Evolutionary conservation across 2,888 invertebrate species (phyloP), one percentile per base, ranked within the genome.

Genomic region (Dugesia japonica): DNA sequence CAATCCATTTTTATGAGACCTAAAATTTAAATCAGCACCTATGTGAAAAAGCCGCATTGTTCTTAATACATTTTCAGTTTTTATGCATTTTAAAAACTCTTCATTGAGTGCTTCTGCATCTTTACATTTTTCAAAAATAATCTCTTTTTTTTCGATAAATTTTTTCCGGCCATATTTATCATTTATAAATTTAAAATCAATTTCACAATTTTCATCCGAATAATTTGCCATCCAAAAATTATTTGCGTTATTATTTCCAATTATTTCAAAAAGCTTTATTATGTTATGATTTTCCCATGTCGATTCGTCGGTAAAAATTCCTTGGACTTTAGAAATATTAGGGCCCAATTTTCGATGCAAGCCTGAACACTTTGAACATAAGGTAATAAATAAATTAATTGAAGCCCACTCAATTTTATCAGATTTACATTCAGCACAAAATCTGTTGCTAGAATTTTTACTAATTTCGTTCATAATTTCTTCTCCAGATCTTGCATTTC

Each of bases 281-380:
- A 56, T 4, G 17, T 56, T 56, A n/a, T n/a, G 4, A 56, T 56
- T 23, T 56, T 56, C 56, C 56, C 56, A 56, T 1, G n/a, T n/a
- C 56, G 56, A 56, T 56, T 56, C 56, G n/a, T 56, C 56, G 56
- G 56, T 56, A n/a, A 56, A 56, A 4, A 56, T 56, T 56, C 56
- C 56, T 56, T 56, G 56, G 23, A 56, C n/a, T n/a, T 20, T 23
- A 4, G 56, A 56, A 20, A 56, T 23, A 56, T 56, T 56, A 1
- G 56, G 56, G n/a, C 56, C 56, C 56, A 56, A 23, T 20, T 23
- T 23, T 23, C 56, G 56, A 56, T 56, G 56, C 56, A 56, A 56
- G 9, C 56, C 56, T 1, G 56, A 56, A 23, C 56, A 56, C 17
- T 56, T 56, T 1, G 23, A 4, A 56, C 56, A 56, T n/a, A 56